Evolutionary conservation across 2,797 vertebrate species (phyloP), one percentile per base, ranked within the genome.

Genomic region (Xenops minutus): DNA sequence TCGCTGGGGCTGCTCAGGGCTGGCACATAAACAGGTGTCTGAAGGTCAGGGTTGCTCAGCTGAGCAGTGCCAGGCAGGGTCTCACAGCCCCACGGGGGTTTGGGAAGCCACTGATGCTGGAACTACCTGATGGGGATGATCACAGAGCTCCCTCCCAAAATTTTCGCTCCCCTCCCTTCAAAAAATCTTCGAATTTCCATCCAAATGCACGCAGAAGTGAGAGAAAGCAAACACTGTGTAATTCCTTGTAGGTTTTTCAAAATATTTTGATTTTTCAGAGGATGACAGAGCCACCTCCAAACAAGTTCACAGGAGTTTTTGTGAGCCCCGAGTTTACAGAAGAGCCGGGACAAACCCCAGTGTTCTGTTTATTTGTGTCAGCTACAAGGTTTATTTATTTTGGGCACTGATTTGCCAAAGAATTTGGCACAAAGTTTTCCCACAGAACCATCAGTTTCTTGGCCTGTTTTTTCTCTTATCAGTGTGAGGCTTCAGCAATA

Each of bases 121-220:
- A n/a, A 12, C 19, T 16, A 14, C 43, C n/a, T 23, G 12, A 20
- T 7, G 18, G 63, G 64, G 24, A 27, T 27, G 24, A 21, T 20
- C 43, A 23, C 29, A 44, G 58, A 10, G 23, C 12, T 29, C 37
- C 59, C 30, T 52, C 14, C 13, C 3, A 1, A 43, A 12, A 22
- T 36, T 20, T 49, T 2, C 37, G 1, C 4, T 21, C 29, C 36
- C 17, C 27, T 10, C 12, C 18, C 66, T 69, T 5, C 8, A 34
- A 49, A 5, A 36, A 7, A 8, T 5, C 3, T 6, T 2, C 30
- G n/a, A 59, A 34, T 68, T 4, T 14, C 29, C 37, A 15, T 5
- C 30, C 24, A 0, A 63, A 52, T 1, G 0, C 19, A 0, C 0
- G 0, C 37, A 14, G n/a, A 14, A 26, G 14, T 2, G 17, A 4